Conservation (phyloP, 2,113 vertebrate genomes). For the Alexandromys fortis region DNA sequence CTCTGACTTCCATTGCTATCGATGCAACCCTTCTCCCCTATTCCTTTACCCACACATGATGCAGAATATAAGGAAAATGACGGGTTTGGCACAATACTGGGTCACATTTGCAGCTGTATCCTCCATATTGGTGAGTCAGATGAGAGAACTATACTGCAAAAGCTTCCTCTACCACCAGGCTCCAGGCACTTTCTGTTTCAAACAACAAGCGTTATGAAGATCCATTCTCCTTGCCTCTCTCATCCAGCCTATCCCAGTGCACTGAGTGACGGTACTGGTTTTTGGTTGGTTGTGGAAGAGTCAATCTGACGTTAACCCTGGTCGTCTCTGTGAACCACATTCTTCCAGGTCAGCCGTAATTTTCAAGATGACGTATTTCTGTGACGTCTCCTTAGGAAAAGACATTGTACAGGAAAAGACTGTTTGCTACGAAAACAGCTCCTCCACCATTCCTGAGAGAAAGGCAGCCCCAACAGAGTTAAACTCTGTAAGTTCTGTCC, state of each 20-base stretch:
- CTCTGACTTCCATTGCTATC: background rate
- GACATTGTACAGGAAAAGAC: slow-evolving; percentile 32
- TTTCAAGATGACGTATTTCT: slow-evolving; percentile 19
- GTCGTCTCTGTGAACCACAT: background rate
- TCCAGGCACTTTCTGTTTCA: background rate
- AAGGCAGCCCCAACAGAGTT: background rate
- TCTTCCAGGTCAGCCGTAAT: background rate
- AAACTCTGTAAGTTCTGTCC: background rate
- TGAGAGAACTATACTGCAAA: background rate
- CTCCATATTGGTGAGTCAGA: background rate
- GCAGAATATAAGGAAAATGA: background rate
- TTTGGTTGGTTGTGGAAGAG: background rate
- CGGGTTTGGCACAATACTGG: background rate
- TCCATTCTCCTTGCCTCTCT: background rate
- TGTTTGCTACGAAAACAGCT: background rate
- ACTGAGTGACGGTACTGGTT: background rate
- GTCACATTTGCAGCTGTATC: background rate
- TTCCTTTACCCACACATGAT: background rate
- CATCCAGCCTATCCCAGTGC: too few relatives aligned
- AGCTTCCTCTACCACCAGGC: background rate
- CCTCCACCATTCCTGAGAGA: background rate
- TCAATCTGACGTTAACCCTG: background rate
- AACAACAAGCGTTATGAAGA: rapidly evolving
- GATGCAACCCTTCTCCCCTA: background rate
- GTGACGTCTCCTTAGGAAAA: slow-evolving; percentile 14